These are phyloP conservation scores for Turritopsis rubra DNA, from an alignment of 30 jellyfish, hydroid and myxozoan genomes.

Conservation along the genomic window DNA sequence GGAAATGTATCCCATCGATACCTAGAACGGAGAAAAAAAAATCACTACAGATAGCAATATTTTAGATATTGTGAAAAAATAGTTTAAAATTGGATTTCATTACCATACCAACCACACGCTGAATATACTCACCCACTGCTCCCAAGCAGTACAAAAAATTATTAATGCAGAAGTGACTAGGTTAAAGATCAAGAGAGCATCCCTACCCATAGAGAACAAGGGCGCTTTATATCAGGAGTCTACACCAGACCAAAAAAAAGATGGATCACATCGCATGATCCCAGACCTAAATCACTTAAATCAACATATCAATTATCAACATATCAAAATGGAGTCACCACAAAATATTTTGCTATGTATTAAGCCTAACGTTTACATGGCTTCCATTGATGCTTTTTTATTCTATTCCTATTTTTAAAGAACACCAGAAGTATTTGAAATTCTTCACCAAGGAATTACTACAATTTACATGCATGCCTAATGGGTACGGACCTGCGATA, in stretches of 20 bases:
- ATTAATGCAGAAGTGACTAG: background rate
- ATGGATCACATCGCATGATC: conserved; percentile 42
- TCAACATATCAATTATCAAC: conserved; percentile 17
- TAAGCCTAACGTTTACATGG: conserved; percentile 41
- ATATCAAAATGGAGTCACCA: conserved; percentile 43
- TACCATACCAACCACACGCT: background rate
- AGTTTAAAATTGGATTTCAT: background rate
- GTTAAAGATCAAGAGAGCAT: background rate
- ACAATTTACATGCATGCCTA: conserved; percentile 26
- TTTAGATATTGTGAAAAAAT: background rate
- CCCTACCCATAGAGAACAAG: background rate
- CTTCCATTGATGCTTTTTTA: conserved; percentile 37
- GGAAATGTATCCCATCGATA: background rate
- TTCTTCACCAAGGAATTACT: background rate
- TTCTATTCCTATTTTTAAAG: conserved; percentile 11
- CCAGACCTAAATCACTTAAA: conserved; percentile 18
- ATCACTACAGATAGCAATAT: background rate
- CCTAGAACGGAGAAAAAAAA: background rate
- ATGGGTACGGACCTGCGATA: conserved; percentile 25
- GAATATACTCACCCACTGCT: background rate
- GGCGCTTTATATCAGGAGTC: background rate
- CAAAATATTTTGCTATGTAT: conserved; percentile 21
- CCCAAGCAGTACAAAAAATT: background rate
- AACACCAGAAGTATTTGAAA: conserved; percentile 28
- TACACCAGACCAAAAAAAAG: conserved; percentile 16